A percentile compares a stretch with the other conserved stretches of the same genome.
phyloP scores from a whole-genome alignment of 2,113 vertebrate genomes.

The Picathartes gymnocephalus region DNA sequence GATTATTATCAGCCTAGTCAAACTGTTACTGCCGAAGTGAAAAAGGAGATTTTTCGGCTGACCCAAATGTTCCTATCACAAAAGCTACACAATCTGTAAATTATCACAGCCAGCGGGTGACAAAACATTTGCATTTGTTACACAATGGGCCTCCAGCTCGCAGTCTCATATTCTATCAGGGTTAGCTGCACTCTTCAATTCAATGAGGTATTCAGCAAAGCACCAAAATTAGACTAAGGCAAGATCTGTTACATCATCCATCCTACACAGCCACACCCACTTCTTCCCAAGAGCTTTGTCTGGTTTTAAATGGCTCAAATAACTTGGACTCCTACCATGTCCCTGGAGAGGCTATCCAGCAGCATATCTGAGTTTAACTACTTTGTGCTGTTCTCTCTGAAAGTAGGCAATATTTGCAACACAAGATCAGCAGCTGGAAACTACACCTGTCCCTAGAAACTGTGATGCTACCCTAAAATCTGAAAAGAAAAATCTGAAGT shows the following conservation, averaged over 20 bases:
- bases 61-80: neutral
- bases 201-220: neutral
- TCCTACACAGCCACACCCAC: neutral
- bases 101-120: neutral
- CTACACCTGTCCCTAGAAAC: neutral
- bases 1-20: neutral
- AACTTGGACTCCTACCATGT: neutral
- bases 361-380: neutral
- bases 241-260: neutral
- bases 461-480: neutral
- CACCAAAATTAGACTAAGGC: constrained; percentile 4
- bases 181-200: neutral
- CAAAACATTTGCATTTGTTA: constrained; percentile 24
- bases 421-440: neutral
- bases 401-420: neutral
- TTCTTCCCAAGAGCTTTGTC: constrained; percentile 13
- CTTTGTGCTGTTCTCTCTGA: neutral
- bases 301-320: constrained; percentile 6
- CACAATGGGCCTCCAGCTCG: neutral
- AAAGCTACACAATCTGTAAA: neutral
- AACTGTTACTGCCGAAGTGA: neutral
- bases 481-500: neutral
- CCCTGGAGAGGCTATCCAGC: neutral
- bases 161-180: neutral
- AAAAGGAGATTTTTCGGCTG: neutral